Conservation (phyloP, 2,888 invertebrate species). For the Ceramica pisi region DNA sequence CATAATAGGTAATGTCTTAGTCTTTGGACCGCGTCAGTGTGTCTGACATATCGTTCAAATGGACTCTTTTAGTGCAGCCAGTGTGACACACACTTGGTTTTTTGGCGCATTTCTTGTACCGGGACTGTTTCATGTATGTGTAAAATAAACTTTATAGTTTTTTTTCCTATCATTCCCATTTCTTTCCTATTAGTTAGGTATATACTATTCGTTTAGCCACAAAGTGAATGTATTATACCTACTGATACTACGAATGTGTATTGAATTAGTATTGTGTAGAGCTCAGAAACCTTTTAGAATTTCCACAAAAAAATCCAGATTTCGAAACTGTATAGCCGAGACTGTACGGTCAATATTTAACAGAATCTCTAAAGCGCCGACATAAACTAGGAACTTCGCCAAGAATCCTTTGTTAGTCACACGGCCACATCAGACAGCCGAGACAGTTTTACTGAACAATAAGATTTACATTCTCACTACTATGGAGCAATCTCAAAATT, state of each 20-base stretch:
- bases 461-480: constrained; percentile 18
- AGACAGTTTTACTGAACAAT: constrained; percentile 20
- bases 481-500: constrained; percentile 18
- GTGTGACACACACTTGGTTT: too few relatives aligned
- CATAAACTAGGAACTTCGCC: background rate
- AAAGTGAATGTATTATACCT: background rate
- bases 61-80: too few relatives aligned
- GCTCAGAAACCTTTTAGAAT: background rate
- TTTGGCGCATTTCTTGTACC: too few relatives aligned
- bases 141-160: too few relatives aligned
- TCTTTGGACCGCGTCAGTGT: too few relatives aligned
- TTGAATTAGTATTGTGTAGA: background rate
- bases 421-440: background rate
- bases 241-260: too few relatives aligned
- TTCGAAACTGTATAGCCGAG: background rate
- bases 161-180: too few relatives aligned
- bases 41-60: too few relatives aligned
- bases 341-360: background rate
- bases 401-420: constrained; percentile 3
- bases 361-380: background rate
- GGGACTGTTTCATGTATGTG: too few relatives aligned
- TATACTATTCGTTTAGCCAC: constrained; percentile 12
- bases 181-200: background rate
- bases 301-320: background rate
- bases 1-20: background rate